phyloP scores from a whole-genome alignment of 2,888 invertebrate species.

The Epistrophella euchroma region DNA sequence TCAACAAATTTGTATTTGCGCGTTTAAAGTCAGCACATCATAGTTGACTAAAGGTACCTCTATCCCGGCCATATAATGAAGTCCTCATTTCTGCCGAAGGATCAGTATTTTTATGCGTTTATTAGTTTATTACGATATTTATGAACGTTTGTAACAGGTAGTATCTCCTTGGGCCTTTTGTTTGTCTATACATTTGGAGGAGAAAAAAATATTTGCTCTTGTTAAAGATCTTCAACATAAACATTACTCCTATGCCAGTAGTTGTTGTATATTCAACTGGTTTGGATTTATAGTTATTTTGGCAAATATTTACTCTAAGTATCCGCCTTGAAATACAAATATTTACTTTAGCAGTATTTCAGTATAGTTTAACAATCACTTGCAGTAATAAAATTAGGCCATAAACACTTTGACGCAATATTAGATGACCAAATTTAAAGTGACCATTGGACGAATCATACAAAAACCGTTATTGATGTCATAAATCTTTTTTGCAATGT shows the following conservation, averaged over 20 bases:
- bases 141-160: slow-evolving; percentile 44
- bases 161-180: not conserved
- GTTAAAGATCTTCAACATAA: not conserved
- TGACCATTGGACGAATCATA: slow-evolving; percentile 30
- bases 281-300: slow-evolving; percentile 6
- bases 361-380: not conserved
- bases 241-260: not conserved
- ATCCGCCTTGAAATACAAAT: slow-evolving; percentile 35
- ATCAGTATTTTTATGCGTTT: slow-evolving; percentile 67
- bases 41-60: not conserved
- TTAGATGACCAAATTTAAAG: slow-evolving; percentile 34
- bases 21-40: not conserved
- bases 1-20: slow-evolving; percentile 34
- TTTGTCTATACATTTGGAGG: not conserved
- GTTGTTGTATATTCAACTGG: not conserved
- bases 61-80: not conserved
- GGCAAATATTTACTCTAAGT: slow-evolving; percentile 19
- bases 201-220: not conserved
- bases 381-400: slow-evolving; percentile 15
- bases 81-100: slow-evolving; percentile 61
- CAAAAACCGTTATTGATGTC: not conserved
- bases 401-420: slow-evolving; percentile 52
- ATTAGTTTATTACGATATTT: slow-evolving; percentile 69
- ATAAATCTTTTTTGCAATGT: slow-evolving; percentile 8
- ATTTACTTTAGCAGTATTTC: slow-evolving; percentile 6